Percentiles rank a stretch among this genome's conserved stretches.
Conservation (phyloP, 2,797 vertebrate species). For the Cyprinodon diabolis region DNA sequence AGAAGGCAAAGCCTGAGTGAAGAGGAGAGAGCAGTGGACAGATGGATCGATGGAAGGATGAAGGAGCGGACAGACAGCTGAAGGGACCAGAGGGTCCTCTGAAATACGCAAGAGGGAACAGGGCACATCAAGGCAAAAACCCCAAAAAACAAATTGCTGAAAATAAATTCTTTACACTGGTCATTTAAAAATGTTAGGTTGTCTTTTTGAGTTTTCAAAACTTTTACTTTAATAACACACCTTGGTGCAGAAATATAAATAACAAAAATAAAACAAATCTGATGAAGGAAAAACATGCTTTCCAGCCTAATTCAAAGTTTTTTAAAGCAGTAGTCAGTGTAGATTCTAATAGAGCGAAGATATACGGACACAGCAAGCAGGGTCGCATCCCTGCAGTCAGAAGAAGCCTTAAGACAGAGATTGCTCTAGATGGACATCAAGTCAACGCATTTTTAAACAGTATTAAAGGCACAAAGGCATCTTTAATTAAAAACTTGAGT, state of each 20-base stretch:
- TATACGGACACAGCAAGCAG: slow-evolving; percentile 5
- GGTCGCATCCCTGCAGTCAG: background rate
- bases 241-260: slow-evolving; percentile 2
- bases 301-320: slow-evolving; percentile 12
- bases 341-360: slow-evolving; percentile 3
- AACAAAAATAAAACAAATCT: background rate
- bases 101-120: slow-evolving; percentile 18
- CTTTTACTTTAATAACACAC: slow-evolving; percentile 9
- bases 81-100: slow-evolving; percentile 31
- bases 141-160: slow-evolving; percentile 2
- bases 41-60: slow-evolving; percentile 32
- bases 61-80: slow-evolving; percentile 26
- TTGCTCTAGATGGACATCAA: slow-evolving; percentile 6
- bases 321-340: background rate
- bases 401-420: slow-evolving; percentile 9
- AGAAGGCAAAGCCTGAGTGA: slow-evolving; percentile 57
- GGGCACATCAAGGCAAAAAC: background rate
- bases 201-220: slow-evolving; percentile 15
- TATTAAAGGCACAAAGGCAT: background rate
- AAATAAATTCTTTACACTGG: slow-evolving; percentile 8
- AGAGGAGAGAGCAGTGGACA: slow-evolving; percentile 45
- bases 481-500: background rate
- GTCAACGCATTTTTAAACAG: slow-evolving; percentile 14
- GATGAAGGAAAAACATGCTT: background rate
- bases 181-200: slow-evolving; percentile 3